phyloP scores from a whole-genome alignment of 2,113 vertebrate genomes.

The Suncus etruscus region DNA sequence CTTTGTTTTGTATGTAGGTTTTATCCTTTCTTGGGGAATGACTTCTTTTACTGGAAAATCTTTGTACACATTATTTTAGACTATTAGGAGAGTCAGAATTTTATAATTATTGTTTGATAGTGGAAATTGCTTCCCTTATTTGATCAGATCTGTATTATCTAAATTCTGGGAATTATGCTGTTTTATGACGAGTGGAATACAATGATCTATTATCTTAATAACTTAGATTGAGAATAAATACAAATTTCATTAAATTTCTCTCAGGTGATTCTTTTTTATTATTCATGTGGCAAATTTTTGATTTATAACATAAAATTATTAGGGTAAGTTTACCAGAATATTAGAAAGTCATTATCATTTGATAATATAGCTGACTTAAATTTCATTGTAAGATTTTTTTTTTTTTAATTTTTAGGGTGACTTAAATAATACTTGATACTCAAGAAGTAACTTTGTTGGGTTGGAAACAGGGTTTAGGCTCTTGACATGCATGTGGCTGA shows the following conservation, averaged over 20 bases:
- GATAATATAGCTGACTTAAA: conserved; percentile 54
- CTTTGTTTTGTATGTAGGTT: conserved; percentile 8
- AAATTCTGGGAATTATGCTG: conserved; percentile 40
- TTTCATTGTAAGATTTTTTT: conserved; percentile 37
- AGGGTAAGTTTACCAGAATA: conserved; percentile 16
- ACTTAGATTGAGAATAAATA: conserved; percentile 54
- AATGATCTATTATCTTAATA: not conserved
- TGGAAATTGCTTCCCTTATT: conserved; percentile 21
- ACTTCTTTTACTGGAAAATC: not conserved
- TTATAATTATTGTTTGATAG: conserved; percentile 54
- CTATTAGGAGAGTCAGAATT: conserved; percentile 46
- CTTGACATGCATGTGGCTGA: too few relatives aligned
- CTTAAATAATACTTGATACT: conserved; percentile 48
- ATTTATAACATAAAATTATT: conserved; percentile 29
- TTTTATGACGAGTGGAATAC: not conserved
- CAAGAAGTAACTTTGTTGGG: conserved; percentile 43
- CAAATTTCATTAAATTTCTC: conserved; percentile 44
- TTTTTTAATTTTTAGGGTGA: not conserved
- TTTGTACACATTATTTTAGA: conserved; percentile 35
- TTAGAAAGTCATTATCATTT: conserved; percentile 50
- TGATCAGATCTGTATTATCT: conserved; percentile 36
- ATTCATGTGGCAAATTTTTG: conserved; percentile 33
- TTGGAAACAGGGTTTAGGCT: too few relatives aligned
- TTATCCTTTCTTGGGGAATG: not conserved
- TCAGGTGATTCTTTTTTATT: conserved; percentile 40